Conservation (phyloP, 1,140 invertebrate species). For the Oncopodura yosiiana region DNA sequence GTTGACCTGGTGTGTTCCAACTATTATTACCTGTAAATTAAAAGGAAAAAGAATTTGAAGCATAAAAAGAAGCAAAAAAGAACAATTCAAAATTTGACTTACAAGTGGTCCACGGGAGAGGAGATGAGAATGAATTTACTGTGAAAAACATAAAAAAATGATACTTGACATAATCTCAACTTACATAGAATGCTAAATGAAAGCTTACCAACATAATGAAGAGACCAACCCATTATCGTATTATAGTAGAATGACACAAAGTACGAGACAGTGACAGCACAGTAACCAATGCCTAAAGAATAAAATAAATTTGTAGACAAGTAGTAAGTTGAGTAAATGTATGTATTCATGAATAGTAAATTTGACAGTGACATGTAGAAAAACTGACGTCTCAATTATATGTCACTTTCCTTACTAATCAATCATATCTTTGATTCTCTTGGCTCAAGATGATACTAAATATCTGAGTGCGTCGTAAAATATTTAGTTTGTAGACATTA, state of each 20-base stretch:
- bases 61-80: slow-evolving; percentile 49
- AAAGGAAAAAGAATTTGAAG: not conserved
- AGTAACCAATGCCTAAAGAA: slow-evolving; percentile 66
- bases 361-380: no score
- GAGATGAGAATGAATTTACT: slow-evolving; percentile 54
- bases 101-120: slow-evolving; percentile 77
- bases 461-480: no score
- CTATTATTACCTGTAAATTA: no score
- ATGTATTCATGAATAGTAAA: no score
- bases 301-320: not conserved
- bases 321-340: no score
- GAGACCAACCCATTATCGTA: slow-evolving; percentile 80
- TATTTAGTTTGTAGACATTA: slow-evolving; percentile 4
- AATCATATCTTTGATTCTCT: not conserved
- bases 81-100: slow-evolving; percentile 82
- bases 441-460: no score
- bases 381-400: not conserved
- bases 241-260: slow-evolving; percentile 90
- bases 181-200: no score
- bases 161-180: no score
- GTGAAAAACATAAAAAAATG: no score
- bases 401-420: not conserved
- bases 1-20: no score
- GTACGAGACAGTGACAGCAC: slow-evolving; percentile 74
- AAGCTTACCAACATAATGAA: no score